Conservation (phyloP, 1,140 invertebrate genomes). For the Thaumatotibia leucotreta region DNA sequence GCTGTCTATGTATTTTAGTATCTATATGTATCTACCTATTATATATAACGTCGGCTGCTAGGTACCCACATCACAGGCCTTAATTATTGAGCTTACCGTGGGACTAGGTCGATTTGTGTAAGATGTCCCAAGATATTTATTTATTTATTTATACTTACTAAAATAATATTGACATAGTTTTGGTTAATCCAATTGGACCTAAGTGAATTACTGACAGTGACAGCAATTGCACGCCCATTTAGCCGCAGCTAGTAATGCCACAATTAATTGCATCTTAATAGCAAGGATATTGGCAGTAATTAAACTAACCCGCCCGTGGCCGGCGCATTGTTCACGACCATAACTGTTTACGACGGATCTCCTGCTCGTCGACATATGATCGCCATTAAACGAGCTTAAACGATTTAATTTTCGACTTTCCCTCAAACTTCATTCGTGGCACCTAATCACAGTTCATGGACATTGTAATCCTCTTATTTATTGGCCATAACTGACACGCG, state of each 20-base stretch:
- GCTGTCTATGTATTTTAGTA: too few species aligned
- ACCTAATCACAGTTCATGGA: slow-evolving; percentile 64
- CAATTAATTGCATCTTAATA: neutral
- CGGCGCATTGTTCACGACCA: neutral
- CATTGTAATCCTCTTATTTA: slow-evolving; percentile 73
- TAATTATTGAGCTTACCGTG: too few species aligned
- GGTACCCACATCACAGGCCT: too few species aligned
- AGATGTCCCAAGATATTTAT: too few species aligned
- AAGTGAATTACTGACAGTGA: neutral
- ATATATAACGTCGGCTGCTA: too few species aligned
- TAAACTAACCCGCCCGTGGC: neutral
- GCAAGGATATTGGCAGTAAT: neutral
- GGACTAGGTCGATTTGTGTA: too few species aligned
- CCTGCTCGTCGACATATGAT: slow-evolving; percentile 44
- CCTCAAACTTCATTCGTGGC: slow-evolving; percentile 54
- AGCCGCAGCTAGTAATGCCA: neutral
- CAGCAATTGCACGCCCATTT: neutral
- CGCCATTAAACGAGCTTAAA: slow-evolving; percentile 62
- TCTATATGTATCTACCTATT: too few species aligned
- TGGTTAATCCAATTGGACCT: too few species aligned
- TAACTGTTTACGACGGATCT: slow-evolving; percentile 20
- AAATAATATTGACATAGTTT: too few species aligned
- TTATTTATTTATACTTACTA: too few species aligned
- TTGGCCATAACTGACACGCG: slow-evolving; percentile 51
- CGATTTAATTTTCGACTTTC: slow-evolving; percentile 70